Percentiles rank a stretch among this genome's conserved stretches.
Evolutionary conservation across 2,888 invertebrate species (phyloP).

Genomic region (Heterodera filipjevi): DNA sequence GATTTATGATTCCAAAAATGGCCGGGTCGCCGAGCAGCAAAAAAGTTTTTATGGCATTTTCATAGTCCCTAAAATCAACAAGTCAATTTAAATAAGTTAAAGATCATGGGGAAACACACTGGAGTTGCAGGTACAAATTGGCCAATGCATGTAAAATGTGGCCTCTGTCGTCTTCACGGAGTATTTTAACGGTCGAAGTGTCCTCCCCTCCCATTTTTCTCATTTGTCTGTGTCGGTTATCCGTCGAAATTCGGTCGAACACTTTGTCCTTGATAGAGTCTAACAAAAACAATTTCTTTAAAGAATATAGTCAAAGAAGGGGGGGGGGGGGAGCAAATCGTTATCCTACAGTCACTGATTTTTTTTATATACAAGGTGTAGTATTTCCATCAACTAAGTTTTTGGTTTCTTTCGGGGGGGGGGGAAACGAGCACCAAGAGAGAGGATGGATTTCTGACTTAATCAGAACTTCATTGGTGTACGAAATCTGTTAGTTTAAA

Average conservation of each 20-base stretch:
- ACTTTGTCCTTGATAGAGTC: conserved; percentile 47
- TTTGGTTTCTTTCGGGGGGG: too few species aligned
- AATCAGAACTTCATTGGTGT: too few species aligned
- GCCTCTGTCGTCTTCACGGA: conserved; percentile 20
- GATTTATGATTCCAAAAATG: conserved; percentile 62
- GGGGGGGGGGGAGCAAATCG: too few species aligned
- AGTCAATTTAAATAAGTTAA: not conserved
- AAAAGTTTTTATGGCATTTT: conserved; percentile 55
- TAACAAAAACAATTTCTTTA: conserved; percentile 35
- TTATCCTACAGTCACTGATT: too few species aligned
- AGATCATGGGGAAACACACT: not conserved
- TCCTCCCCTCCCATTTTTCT: not conserved
- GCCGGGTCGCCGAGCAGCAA: conserved; percentile 52
- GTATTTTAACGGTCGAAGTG: conserved; percentile 9
- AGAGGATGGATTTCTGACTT: too few species aligned
- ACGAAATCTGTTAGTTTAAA: too few species aligned
- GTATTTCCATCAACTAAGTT: too few species aligned
- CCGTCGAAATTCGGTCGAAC: conserved; percentile 38
- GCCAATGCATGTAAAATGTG: conserved; percentile 54
- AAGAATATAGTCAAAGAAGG: too few species aligned
- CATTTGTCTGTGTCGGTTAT: conserved; percentile 22
- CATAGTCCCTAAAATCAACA: conserved; percentile 8
- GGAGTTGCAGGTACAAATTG: conserved; percentile 48
- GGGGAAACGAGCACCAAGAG: too few species aligned
- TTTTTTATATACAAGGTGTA: too few species aligned